A percentile compares a stretch with the other conserved stretches of the same genome.
phyloP scores from a whole-genome alignment of 2,888 invertebrate genomes.

The Sminthurides aquaticus region DNA sequence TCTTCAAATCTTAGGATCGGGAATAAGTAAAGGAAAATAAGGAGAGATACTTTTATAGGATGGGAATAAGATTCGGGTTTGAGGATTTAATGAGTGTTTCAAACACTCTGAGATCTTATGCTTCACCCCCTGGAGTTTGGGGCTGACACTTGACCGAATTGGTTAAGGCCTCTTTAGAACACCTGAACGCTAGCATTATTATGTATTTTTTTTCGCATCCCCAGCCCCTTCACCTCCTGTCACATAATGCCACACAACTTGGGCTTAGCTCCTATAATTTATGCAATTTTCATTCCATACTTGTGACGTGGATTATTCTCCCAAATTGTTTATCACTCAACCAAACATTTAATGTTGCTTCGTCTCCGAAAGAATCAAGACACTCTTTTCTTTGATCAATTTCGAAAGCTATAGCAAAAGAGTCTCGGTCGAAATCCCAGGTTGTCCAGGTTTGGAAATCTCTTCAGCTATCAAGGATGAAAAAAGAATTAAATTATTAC shows the following conservation, averaged over 20 bases:
- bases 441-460: too few relatives aligned
- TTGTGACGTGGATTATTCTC: slow-evolving; percentile 41
- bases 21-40: too few relatives aligned
- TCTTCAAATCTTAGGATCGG: too few relatives aligned
- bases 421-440: too few relatives aligned
- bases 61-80: neutral
- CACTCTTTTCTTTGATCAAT: too few relatives aligned
- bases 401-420: too few relatives aligned
- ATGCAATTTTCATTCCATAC: slow-evolving; percentile 42
- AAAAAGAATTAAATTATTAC: too few relatives aligned
- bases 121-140: slow-evolving; percentile 41
- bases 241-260: slow-evolving; percentile 43
- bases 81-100: slow-evolving; percentile 42
- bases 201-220: slow-evolving; percentile 5
- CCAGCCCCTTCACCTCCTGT: slow-evolving; percentile 41
- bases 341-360: neutral
- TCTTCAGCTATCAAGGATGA: too few relatives aligned
- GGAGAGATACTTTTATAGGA: neutral
- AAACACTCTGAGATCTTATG: slow-evolving; percentile 37
- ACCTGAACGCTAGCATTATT: slow-evolving; percentile 40
- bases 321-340: slow-evolving; percentile 41
- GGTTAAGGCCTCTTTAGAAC: slow-evolving; percentile 43
- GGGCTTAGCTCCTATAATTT: slow-evolving; percentile 39
- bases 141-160: slow-evolving; percentile 44
- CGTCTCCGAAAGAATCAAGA: too few relatives aligned